These are phyloP conservation scores for Catagonus wagneri DNA, from an alignment of 2,113 vertebrate species.

Conservation along the genomic window DNA sequence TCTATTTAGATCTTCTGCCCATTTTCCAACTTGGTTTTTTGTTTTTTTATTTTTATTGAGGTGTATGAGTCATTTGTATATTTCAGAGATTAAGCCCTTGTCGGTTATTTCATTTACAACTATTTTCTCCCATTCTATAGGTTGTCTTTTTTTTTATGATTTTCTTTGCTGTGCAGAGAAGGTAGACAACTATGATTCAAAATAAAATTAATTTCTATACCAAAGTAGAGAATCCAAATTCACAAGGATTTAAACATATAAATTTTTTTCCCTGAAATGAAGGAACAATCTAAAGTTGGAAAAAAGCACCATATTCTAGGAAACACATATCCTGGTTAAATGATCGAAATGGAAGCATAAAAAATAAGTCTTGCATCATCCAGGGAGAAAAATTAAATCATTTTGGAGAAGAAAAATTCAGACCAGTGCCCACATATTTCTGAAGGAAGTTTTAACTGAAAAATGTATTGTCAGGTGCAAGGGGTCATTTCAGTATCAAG, in stretches of 20 bases:
- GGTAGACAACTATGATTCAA: neutral
- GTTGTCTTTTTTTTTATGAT: too few species aligned
- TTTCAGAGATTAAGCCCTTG: too few species aligned
- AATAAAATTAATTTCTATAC: conserved; percentile 12
- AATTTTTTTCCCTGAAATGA: conserved; percentile 7
- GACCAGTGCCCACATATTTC: neutral
- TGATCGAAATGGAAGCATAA: neutral
- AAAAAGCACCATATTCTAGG: conserved; percentile 6
- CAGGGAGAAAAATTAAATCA: conserved; percentile 20
- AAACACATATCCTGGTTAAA: neutral
- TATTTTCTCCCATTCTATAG: too few species aligned
- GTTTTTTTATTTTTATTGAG: too few species aligned
- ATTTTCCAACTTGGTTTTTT: too few species aligned
- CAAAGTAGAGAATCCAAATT: neutral
- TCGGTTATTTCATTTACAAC: too few species aligned
- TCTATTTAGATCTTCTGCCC: too few species aligned
- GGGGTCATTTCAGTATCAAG: neutral
- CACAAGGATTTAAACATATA: neutral
- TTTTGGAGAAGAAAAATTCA: neutral
- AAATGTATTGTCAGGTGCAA: neutral
- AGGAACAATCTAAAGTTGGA: neutral
- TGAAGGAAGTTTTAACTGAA: neutral
- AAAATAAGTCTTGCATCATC: neutral
- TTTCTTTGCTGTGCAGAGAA: neutral
- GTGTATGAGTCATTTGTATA: too few species aligned